A percentile compares a stretch with the other conserved stretches of the same genome.
phyloP scores from a whole-genome alignment of 2,888 invertebrate species.

The Drosophila buzzatii region DNA sequence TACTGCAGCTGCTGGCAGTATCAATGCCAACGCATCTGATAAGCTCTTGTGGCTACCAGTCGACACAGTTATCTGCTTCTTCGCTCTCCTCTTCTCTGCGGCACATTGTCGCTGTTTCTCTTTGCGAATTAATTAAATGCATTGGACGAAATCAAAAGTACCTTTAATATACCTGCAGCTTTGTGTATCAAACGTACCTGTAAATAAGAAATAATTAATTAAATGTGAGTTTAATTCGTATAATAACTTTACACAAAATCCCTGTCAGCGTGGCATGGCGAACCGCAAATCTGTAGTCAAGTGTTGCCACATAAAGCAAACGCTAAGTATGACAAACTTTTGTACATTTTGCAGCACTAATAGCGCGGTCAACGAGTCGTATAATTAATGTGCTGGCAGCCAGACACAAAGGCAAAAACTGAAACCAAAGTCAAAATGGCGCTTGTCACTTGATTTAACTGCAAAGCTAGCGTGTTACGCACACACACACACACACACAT shows the following conservation, averaged over 20 bases:
- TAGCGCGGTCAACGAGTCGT: conserved; percentile 77
- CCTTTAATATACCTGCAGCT: conserved; percentile 9
- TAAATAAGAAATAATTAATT: conserved; percentile 22
- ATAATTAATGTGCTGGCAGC: conserved; percentile 71
- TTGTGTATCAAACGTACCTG: conserved; percentile 49
- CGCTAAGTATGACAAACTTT: conserved; percentile 69
- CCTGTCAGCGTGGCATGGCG: background rate
- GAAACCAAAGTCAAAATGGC: conserved; percentile 71
- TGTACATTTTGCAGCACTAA: conserved; percentile 71
- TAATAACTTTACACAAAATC: conserved; percentile 6
- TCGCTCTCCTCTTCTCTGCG: background rate
- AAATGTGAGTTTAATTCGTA: conserved; percentile 7
- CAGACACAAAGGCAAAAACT: conserved; percentile 48
- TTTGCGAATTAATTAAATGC: conserved; percentile 18
- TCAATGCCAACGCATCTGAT: conserved; percentile 28
- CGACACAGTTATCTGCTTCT: conserved; percentile 4
- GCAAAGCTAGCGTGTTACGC: conserved; percentile 21
- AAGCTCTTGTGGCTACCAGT: conserved; percentile 44
- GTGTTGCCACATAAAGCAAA: conserved; percentile 28
- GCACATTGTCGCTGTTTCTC: background rate
- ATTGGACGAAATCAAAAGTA: conserved; percentile 10
- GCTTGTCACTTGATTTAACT: conserved; percentile 60
- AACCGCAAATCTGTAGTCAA: conserved; percentile 14
- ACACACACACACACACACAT: background rate
- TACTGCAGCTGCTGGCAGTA: conserved; percentile 20